Percentiles rank a stretch among this genome's conserved stretches.
These are phyloP conservation scores for Protobothrops flavoviridis DNA, from an alignment of 2,113 vertebrate genomes.

Conservation along the genomic window DNA sequence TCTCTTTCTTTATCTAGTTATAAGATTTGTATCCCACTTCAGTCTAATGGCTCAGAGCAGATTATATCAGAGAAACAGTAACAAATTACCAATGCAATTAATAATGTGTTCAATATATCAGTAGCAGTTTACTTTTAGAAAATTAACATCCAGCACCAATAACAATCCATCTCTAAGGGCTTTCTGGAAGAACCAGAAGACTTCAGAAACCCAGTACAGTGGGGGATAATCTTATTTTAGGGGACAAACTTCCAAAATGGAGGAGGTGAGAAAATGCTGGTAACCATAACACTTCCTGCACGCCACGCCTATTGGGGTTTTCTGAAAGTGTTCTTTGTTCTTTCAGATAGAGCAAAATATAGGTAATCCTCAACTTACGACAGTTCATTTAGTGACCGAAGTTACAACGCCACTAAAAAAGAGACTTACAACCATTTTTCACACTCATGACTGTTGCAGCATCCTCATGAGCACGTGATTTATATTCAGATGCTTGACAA, in stretches of 20 bases:
- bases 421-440: too few species aligned
- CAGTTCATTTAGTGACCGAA: too few species aligned
- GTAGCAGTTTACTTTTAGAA: neutral
- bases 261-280: neutral
- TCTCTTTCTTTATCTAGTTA: neutral
- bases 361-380: too few species aligned
- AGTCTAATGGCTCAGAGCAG: neutral
- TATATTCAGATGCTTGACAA: too few species aligned
- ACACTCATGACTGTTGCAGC: too few species aligned
- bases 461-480: too few species aligned
- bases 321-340: neutral
- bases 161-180: neutral
- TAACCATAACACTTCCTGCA: neutral
- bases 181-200: neutral
- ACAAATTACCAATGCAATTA: neutral
- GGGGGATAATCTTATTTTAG: neutral
- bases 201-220: neutral
- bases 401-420: too few species aligned
- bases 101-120: neutral
- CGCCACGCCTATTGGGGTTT: neutral
- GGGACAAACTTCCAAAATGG: neutral
- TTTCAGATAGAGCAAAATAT: neutral
- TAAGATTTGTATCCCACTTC: neutral
- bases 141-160: neutral
- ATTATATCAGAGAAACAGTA: neutral